These are phyloP conservation scores for Phrynosoma platyrhinos DNA, from an alignment of 2,113 vertebrate species.

Conservation along the genomic window DNA sequence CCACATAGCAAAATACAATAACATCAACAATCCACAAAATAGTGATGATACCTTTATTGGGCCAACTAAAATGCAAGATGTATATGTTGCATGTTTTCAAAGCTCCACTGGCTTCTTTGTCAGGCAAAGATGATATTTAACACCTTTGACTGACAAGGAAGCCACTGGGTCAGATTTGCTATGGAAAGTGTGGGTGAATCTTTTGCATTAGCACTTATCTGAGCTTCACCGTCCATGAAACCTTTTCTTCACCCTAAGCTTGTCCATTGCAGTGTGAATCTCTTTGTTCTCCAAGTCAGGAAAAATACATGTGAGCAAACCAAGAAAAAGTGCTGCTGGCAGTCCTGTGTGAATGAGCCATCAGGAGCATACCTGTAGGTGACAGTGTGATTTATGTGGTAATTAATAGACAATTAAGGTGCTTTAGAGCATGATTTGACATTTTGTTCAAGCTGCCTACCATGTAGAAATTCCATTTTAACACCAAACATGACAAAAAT, in stretches of 20 bases:
- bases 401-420: conserved; percentile 92
- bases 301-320: not conserved
- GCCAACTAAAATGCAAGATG: too few relatives aligned
- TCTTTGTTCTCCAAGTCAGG: not conserved
- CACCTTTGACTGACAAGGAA: too few relatives aligned
- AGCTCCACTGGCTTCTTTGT: too few relatives aligned
- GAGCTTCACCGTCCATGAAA: too few relatives aligned
- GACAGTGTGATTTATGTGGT: conserved; percentile 89
- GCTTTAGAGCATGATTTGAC: conserved; percentile 72
- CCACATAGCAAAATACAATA: too few relatives aligned
- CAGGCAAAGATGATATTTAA: too few relatives aligned
- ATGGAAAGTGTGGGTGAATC: not conserved
- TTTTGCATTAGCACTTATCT: not conserved
- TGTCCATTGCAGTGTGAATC: not conserved
- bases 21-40: too few relatives aligned
- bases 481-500: not conserved
- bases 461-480: conserved; percentile 8
- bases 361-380: conserved; percentile 82
- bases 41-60: too few relatives aligned
- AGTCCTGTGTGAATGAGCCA: conserved; percentile 59
- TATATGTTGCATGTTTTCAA: too few relatives aligned
- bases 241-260: not conserved
- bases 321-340: conserved; percentile 29
- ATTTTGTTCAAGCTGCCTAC: conserved; percentile 62
- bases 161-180: not conserved